phyloP scores from a whole-genome alignment of 2,797 vertebrate species.

The Cyclura pinguis region DNA sequence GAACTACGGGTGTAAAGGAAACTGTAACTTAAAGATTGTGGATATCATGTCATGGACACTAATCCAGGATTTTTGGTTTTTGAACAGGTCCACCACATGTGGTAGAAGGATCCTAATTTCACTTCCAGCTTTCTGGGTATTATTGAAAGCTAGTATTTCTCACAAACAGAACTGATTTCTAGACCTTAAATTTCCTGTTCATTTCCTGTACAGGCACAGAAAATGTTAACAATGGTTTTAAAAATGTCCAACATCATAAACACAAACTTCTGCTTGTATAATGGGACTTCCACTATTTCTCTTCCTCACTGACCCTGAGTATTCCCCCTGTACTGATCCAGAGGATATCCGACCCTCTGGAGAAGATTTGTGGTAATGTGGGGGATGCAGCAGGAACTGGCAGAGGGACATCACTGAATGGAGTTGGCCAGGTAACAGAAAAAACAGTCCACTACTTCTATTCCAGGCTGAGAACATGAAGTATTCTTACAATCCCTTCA shows the following conservation, averaged over 20 bases:
- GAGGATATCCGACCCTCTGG: neutral
- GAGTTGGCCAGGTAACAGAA: neutral
- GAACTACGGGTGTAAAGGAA: no score
- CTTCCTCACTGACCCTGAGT: neutral
- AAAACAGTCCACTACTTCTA: neutral
- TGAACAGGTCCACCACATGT: no score
- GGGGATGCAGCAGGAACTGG: no score
- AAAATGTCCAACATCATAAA: neutral
- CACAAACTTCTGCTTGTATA: neutral
- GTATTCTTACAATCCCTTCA: neutral
- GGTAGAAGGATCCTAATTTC: no score
- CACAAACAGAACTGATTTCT: neutral
- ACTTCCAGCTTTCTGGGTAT: neutral
- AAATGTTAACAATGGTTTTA: neutral
- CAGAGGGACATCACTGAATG: neutral
- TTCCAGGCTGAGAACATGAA: neutral
- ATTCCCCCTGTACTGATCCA: neutral
- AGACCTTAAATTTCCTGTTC: neutral
- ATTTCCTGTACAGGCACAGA: neutral
- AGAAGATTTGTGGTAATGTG: no score
- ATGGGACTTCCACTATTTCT: neutral
- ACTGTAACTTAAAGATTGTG: no score
- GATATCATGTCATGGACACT: no score
- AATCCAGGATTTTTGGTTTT: no score
- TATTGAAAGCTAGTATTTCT: neutral